A percentile compares a stretch with the other conserved stretches of the same genome.
Conservation (phyloP, 2,113 vertebrate species). For the Ondatra zibethicus region DNA sequence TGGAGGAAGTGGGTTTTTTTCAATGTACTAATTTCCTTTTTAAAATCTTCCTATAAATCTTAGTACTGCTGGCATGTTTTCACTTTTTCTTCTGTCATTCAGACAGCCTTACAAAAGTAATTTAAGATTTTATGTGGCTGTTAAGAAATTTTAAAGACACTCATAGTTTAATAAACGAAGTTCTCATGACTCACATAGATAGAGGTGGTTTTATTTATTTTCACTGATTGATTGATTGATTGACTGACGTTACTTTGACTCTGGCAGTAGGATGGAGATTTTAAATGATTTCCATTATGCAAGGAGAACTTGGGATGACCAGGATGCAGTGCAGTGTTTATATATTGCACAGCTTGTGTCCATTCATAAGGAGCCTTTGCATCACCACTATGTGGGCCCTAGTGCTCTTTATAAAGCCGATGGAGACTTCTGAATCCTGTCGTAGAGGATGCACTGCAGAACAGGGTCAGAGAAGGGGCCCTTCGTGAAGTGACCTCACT, state of each 20-base stretch:
- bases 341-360: not conserved
- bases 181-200: not conserved
- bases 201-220: not conserved
- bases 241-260: not conserved
- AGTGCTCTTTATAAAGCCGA: constrained; percentile 8
- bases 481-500: not conserved
- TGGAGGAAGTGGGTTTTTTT: not conserved
- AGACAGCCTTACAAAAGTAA: constrained; percentile 42
- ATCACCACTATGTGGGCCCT: not conserved
- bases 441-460: not conserved
- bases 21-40: not conserved
- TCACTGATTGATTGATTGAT: too few species aligned
- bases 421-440: not conserved
- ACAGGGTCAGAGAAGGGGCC: not conserved
- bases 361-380: not conserved
- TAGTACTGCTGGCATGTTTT: constrained; percentile 31
- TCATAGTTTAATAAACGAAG: constrained; percentile 42
- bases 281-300: not conserved
- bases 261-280: constrained; percentile 1
- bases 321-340: not conserved
- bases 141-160: constrained; percentile 63
- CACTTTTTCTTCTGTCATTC: constrained; percentile 3
- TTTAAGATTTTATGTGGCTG: constrained; percentile 64
- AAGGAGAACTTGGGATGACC: not conserved
- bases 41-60: constrained; percentile 16